Conservation (phyloP, 2,888 invertebrate genomes). For the Cheiracanthium punctorium region DNA sequence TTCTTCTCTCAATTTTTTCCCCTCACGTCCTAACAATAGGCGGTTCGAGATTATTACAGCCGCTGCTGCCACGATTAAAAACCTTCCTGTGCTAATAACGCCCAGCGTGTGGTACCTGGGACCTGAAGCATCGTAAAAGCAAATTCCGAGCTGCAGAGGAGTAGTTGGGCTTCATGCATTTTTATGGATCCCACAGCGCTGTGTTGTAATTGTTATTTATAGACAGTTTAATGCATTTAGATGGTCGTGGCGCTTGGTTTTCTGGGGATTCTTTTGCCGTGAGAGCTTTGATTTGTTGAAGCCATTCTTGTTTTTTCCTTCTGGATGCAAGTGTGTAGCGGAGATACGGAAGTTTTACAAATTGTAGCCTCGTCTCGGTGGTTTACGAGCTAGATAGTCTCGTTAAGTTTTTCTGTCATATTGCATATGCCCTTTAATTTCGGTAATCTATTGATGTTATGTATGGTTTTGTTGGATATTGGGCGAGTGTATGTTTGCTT, state of each 20-base stretch:
- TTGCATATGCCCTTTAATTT: too few relatives aligned
- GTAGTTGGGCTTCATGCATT: neutral
- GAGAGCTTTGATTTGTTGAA: neutral
- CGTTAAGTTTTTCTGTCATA: too few relatives aligned
- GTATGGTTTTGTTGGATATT: too few relatives aligned
- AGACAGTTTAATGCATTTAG: constrained; percentile 10
- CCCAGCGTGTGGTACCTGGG: neutral
- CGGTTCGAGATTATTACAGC: neutral
- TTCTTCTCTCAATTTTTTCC: neutral
- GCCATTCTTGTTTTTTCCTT: too few relatives aligned
- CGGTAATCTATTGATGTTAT: too few relatives aligned
- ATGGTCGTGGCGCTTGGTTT: neutral
- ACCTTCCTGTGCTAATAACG: neutral
- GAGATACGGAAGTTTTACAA: too few relatives aligned
- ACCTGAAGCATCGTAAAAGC: neutral
- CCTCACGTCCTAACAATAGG: neutral
- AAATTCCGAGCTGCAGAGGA: neutral
- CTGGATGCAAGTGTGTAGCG: too few relatives aligned
- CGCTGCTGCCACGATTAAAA: neutral
- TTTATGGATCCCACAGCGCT: neutral
- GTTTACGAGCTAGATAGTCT: too few relatives aligned
- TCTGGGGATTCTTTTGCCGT: too few relatives aligned
- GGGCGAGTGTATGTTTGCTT: too few relatives aligned
- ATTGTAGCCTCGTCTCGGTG: too few relatives aligned
- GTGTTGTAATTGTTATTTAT: constrained; percentile 13